These are phyloP conservation scores for Pseudorectes ferrugineus DNA, from an alignment of 2,113 vertebrate genomes.

Conservation along the genomic window DNA sequence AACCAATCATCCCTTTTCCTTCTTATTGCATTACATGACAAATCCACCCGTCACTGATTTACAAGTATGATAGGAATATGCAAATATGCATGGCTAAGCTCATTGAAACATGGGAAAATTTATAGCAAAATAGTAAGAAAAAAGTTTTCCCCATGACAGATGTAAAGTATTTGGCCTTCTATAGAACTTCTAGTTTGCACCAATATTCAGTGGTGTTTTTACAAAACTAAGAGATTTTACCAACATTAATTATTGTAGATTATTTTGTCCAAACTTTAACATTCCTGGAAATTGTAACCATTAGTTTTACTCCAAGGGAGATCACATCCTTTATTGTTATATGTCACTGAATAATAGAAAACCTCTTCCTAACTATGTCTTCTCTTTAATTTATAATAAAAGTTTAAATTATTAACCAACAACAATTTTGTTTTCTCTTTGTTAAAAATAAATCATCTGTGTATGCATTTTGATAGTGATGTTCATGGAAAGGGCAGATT, in stretches of 20 bases:
- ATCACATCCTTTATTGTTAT: background rate
- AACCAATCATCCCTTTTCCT: background rate
- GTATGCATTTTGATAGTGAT: background rate
- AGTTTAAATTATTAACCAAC: background rate
- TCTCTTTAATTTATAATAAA: background rate
- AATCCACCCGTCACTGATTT: background rate
- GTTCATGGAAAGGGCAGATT: background rate
- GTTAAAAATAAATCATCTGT: background rate
- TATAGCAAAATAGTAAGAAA: background rate
- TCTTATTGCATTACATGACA: background rate
- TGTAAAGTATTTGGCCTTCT: background rate
- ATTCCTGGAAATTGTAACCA: background rate
- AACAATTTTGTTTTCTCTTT: background rate
- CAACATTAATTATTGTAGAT: background rate
- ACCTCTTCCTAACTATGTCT: background rate
- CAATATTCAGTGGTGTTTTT: background rate
- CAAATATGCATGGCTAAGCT: background rate
- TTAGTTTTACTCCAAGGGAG: background rate
- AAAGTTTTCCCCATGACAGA: background rate
- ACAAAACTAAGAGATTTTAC: background rate
- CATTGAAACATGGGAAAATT: background rate
- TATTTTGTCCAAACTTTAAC: background rate
- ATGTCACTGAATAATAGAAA: background rate
- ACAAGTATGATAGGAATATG: background rate
- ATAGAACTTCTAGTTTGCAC: background rate